A percentile compares a stretch with the other conserved stretches of the same genome.
Evolutionary conservation across 2,113 vertebrate species (phyloP).

Genomic region (Hippocampus guttulatus): DNA sequence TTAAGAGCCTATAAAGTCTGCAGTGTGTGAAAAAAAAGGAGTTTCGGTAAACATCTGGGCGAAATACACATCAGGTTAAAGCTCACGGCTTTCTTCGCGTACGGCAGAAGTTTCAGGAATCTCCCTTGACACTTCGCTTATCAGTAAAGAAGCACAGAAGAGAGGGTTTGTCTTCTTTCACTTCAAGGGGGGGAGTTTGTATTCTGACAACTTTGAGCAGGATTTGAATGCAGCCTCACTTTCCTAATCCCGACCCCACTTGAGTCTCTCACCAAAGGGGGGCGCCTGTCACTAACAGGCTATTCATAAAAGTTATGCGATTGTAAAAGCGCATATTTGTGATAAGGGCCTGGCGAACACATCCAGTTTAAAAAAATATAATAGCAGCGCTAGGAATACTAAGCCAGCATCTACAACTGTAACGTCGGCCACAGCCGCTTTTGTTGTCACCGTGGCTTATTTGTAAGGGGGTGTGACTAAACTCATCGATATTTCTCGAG

Average conservation of each 20-base stretch:
- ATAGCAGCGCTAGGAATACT: neutral
- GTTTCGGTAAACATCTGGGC: constrained; percentile 38
- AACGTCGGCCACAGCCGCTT: too few species aligned
- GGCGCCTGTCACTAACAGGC: neutral
- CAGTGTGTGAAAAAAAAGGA: constrained; percentile 16
- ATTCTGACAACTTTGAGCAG: neutral
- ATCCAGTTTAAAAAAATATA: neutral
- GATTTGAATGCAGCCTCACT: neutral
- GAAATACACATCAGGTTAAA: constrained; percentile 17
- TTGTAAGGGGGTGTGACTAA: too few species aligned
- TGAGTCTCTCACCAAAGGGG: neutral
- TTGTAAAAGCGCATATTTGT: neutral
- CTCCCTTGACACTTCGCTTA: neutral
- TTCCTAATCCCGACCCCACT: neutral
- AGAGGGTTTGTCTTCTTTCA: neutral
- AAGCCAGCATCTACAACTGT: too few species aligned
- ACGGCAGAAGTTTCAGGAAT: constrained; percentile 11
- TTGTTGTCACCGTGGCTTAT: too few species aligned
- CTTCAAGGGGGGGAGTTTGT: neutral
- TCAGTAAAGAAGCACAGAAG: neutral
- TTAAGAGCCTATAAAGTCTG: constrained; percentile 35
- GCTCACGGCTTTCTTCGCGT: constrained; percentile 15
- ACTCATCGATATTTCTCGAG: too few species aligned
- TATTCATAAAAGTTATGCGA: neutral
- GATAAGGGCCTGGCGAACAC: neutral